phyloP scores from a whole-genome alignment of 2,888 invertebrate species.

The Ypsolopha scabrella region DNA sequence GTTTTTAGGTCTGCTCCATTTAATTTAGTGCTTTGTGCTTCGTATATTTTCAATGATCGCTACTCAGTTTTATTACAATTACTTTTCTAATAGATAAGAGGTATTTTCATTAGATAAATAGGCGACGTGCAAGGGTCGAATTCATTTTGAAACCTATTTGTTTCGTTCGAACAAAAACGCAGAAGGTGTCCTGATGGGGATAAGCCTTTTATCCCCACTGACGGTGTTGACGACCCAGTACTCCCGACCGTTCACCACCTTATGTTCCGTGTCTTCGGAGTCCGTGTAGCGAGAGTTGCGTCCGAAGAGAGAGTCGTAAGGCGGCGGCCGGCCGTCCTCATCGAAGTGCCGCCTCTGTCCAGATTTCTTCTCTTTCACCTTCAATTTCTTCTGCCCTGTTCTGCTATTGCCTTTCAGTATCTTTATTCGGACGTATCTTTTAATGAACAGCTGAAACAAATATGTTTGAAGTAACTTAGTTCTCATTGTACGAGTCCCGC shows the following conservation, averaged over 20 bases:
- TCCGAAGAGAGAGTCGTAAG: conserved; percentile 73
- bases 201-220: conserved; percentile 74
- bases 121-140: neutral
- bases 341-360: neutral
- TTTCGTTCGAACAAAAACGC: conserved; percentile 76
- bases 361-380: too few species aligned
- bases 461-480: too few species aligned
- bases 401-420: neutral
- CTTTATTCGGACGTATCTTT: conserved; percentile 27
- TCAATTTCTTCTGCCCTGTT: neutral
- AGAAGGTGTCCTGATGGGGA: conserved; percentile 82
- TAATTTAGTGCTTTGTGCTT: neutral
- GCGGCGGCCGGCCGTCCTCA: conserved; percentile 70
- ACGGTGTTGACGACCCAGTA: conserved; percentile 76
- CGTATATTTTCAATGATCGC: neutral
- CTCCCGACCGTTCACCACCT: conserved; percentile 80
- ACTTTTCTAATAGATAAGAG: neutral
- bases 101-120: neutral
- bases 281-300: conserved; percentile 33
- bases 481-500: too few species aligned
- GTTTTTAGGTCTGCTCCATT: conserved; percentile 22
- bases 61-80: neutral
- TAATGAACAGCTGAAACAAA: conserved; percentile 34
- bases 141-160: conserved; percentile 9
- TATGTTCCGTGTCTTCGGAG: conserved; percentile 47